Base-by-base conservation (phyloP, 2,113 vertebrate genomes). In the Cacatua alba region DNA sequence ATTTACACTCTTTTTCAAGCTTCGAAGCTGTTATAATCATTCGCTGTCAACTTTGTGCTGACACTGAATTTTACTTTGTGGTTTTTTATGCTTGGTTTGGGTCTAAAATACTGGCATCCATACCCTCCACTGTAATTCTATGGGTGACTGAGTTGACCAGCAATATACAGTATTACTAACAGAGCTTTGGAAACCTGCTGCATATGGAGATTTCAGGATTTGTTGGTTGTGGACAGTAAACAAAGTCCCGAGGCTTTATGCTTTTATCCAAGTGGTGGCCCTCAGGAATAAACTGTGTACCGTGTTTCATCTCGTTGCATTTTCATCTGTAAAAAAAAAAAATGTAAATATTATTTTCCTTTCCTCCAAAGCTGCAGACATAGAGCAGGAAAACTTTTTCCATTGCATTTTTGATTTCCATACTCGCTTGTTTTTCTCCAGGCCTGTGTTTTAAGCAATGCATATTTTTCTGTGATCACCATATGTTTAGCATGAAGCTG, bases 41-140 rank as follows among this genome's bases (percentile, higher is more conserved):
- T 98, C 90, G 98, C 98, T 98, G 98, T 98, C 98, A 98, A 98
- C 98, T 98, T 98, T 98, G 98, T 98, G 98, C 98, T 98, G 98
- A 98, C 98, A 98, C 97, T 95, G 98, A 97, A 98, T 98, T 98
- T 98, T 98, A 98, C 98, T 98, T 98, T 98, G 98, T 98, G 98
- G 97, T 98, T 98, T 98, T 98, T 97, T 98, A 98, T 98, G 98
- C 97, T 98, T 63, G 60, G 97, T 98, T 98, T 98, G 98, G 98
- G 97, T 97, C 97, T 98, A 96, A 98, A 98, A 97, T 97, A 94
- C 97, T 96, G 97, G 97, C 97, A 98, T 97, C 97, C 94, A 96
- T 98, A 98, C 97, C 97, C 96, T 94, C 62, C 91, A 82, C 97
- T 97, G 96, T 97, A 98, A 98, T 98, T 98, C 97, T 97, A 94